Base-by-base conservation (phyloP, 2,113 vertebrate genomes). In the Chloropsis hardwickii region DNA sequence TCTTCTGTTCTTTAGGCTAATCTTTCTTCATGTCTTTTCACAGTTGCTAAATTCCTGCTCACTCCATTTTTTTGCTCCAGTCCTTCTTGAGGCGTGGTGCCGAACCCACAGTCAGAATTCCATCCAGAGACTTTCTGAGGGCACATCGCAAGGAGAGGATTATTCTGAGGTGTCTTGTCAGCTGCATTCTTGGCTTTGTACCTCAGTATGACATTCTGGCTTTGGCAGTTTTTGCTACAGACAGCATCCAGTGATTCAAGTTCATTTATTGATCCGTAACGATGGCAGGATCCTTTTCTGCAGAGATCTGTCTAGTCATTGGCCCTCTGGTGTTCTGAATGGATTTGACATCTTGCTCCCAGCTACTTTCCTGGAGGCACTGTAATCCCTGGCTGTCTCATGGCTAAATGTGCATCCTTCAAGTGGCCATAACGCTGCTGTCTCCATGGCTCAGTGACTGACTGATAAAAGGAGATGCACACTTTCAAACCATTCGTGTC, bases 351-450 rank as follows among this genome's bases (percentile, higher is more conserved):
- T 76, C 50, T 69, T 60, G 19, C 71, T 92, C 17, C 62, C 66
- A 92, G 62, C 44, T 90, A 10, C 73, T 42, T 42, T 67, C 9
- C 50, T 82, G 67, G 48, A 85, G 66, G 23, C 56, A 53, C 20
- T 6, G 0, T 65, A 57, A 39, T 78, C 33, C 22, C 37, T 77
- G 1, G 2, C 35, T 16, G 0, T 79, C 61, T 39, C 0, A 0
- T 58, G 69, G 40, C 61, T 71, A 57, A 87, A 29, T 37, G 56
- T 45, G 15, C 14, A 16, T 74, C 65, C 44, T 27, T 45, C 7
- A 1, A 33, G 54, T 29, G 69, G 10, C 69, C 5, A 0, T 37
- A 23, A 42, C 0, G 0, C 23, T 50, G 85, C 35, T 3, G 3
- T 65, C 24, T 29, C 42, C 0, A 0, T 18, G 19, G 35, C 44